Percentiles rank a stretch among this genome's conserved stretches.
phyloP scores from a whole-genome alignment of 2,113 vertebrate species.

The Platanista minor region DNA sequence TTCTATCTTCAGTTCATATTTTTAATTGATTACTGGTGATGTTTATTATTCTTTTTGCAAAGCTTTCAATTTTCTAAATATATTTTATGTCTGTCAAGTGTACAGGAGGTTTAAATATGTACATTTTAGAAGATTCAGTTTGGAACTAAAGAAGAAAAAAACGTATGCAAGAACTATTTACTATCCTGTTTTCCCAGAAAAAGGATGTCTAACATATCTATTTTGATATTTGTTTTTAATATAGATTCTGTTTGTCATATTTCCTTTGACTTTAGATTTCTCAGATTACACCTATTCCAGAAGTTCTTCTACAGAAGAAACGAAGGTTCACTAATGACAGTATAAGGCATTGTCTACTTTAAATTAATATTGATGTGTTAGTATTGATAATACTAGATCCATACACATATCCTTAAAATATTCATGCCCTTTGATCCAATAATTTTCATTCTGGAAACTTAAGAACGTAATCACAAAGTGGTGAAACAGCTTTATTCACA shows the following conservation, averaged over 20 bases:
- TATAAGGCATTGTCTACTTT: not conserved
- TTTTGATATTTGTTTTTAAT: not conserved
- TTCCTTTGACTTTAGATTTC: not conserved
- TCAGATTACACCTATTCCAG: not conserved
- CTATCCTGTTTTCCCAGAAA: not conserved
- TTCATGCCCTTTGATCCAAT: too few species aligned
- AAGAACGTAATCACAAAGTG: too few species aligned
- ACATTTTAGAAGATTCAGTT: constrained; percentile 15
- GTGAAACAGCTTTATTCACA: too few species aligned
- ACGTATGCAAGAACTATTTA: not conserved
- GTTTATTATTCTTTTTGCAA: not conserved
- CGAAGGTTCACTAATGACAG: constrained; percentile 22
- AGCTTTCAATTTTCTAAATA: not conserved
- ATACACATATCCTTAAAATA: too few species aligned
- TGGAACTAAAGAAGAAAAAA: not conserved
- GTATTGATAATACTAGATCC: too few species aligned
- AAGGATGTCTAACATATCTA: not conserved
- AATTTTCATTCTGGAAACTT: too few species aligned
- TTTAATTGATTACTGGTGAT: not conserved
- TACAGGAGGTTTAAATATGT: not conserved
- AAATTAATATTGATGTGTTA: too few species aligned
- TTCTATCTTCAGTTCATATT: not conserved
- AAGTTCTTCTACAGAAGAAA: not conserved
- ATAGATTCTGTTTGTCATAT: not conserved
- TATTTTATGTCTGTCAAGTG: not conserved